phyloP scores from a whole-genome alignment of 2,888 invertebrate species.

The Ramazzottius varieornatus region DNA sequence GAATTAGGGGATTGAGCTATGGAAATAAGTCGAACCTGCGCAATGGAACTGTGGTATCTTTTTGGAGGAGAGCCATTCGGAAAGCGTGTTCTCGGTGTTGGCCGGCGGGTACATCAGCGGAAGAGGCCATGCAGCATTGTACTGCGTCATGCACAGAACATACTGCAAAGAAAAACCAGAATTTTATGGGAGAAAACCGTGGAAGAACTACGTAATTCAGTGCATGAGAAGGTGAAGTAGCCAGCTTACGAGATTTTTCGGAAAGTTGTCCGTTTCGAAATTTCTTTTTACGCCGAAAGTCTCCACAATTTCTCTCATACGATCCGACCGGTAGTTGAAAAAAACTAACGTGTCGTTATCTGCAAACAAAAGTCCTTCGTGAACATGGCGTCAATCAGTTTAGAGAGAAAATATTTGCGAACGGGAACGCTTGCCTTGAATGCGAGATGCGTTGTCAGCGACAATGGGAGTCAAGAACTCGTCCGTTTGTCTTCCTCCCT shows the following conservation, averaged over 20 bases:
- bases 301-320: slow-evolving; percentile 24
- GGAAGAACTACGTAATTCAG: background rate
- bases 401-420: background rate
- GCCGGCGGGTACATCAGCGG: slow-evolving; percentile 22
- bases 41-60: slow-evolving; percentile 23
- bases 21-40: slow-evolving; percentile 15
- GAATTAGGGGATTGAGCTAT: no score
- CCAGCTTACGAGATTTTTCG: slow-evolving; percentile 13
- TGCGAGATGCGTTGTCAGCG: slow-evolving; percentile 15
- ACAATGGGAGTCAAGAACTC: slow-evolving; percentile 26
- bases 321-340: slow-evolving; percentile 25
- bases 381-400: background rate
- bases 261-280: slow-evolving; percentile 15
- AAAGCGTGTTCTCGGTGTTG: slow-evolving; percentile 23
- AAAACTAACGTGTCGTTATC: slow-evolving; percentile 25
- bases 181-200: background rate
- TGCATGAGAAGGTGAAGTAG: background rate
- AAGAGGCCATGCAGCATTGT: slow-evolving; percentile 24
- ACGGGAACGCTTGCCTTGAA: slow-evolving; percentile 11
- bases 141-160: slow-evolving; percentile 23
- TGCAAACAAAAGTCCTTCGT: slow-evolving; percentile 8
- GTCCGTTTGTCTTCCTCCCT: slow-evolving; percentile 20
- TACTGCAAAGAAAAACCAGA: slow-evolving; percentile 6
- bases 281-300: slow-evolving; percentile 16
- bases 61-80: slow-evolving; percentile 22